A percentile compares a stretch with the other conserved stretches of the same genome.
Conservation (phyloP, 2,113 vertebrate species). For the Parotia lawesii region DNA sequence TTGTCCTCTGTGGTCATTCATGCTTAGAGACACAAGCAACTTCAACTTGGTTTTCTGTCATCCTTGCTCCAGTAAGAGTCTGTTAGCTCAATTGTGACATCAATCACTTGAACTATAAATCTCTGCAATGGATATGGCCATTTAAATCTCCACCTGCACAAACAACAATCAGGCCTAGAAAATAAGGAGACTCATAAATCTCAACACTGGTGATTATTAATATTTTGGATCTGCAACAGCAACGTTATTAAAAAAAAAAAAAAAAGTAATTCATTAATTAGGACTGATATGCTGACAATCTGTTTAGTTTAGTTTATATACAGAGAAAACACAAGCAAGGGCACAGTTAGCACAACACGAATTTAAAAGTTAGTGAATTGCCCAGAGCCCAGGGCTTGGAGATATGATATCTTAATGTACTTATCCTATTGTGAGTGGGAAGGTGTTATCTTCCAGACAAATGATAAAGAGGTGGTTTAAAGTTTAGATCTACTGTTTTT, state of each 20-base stretch:
- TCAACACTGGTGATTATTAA: slow-evolving; percentile 65
- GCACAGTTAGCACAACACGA: slow-evolving; percentile 64
- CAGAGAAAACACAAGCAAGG: slow-evolving; percentile 71
- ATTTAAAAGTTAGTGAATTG: slow-evolving; percentile 64
- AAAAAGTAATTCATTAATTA: slow-evolving; percentile 62
- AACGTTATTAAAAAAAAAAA: neutral
- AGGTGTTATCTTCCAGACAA: slow-evolving; percentile 46
- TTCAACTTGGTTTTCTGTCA: slow-evolving; percentile 72
- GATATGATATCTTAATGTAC: slow-evolving; percentile 67
- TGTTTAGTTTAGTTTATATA: slow-evolving; percentile 72
- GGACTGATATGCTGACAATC: slow-evolving; percentile 68
- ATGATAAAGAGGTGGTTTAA: neutral
- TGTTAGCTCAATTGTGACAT: slow-evolving; percentile 71
- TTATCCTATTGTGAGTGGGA: slow-evolving; percentile 15
- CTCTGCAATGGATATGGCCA: slow-evolving; percentile 72
- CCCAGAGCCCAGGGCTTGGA: slow-evolving; percentile 45
- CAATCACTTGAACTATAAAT: slow-evolving; percentile 76
- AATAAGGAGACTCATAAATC: slow-evolving; percentile 77
- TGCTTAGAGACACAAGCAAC: slow-evolving; percentile 55
- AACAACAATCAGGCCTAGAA: slow-evolving; percentile 72
- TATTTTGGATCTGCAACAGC: slow-evolving; percentile 58
- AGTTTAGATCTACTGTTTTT: slow-evolving; percentile 3
- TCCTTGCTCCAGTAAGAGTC: slow-evolving; percentile 57
- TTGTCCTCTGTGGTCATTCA: slow-evolving; percentile 22
- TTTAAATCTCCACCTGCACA: slow-evolving; percentile 81